Conservation (phyloP, 2,113 vertebrate genomes). For the Cyanistes caeruleus region DNA sequence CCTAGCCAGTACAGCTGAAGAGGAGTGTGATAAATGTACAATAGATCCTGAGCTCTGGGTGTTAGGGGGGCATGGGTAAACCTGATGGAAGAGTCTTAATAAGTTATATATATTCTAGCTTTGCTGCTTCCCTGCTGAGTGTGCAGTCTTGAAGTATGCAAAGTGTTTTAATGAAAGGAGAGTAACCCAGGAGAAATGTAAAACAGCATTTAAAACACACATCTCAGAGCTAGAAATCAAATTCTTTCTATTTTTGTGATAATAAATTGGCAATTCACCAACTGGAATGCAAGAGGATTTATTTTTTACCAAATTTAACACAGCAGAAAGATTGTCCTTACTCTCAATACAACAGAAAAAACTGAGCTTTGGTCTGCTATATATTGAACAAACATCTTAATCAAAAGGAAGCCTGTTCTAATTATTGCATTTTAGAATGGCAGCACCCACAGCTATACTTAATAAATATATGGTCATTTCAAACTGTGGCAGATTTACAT, state of each 20-base stretch:
- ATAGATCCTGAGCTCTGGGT: background rate
- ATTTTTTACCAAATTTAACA: background rate
- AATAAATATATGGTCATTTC: background rate
- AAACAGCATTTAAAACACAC: background rate
- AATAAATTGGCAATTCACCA: background rate
- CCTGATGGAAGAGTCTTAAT: background rate
- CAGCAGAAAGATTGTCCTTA: background rate
- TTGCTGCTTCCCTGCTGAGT: background rate
- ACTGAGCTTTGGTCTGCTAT: background rate
- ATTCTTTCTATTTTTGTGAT: background rate
- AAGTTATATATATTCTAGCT: background rate
- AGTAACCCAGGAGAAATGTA: background rate
- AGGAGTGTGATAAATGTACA: background rate
- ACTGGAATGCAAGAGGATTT: background rate
- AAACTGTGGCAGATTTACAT: background rate
- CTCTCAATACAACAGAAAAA: background rate
- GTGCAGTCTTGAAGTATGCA: background rate
- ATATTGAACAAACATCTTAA: background rate
- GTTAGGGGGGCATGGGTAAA: background rate
- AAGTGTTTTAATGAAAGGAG: background rate
- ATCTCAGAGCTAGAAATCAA: background rate
- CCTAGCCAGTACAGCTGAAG: background rate
- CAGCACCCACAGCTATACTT: background rate
- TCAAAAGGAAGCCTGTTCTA: background rate
- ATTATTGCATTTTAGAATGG: background rate